phyloP scores from a whole-genome alignment of 2,888 invertebrate species.

The Caenorhabditis becei region DNA sequence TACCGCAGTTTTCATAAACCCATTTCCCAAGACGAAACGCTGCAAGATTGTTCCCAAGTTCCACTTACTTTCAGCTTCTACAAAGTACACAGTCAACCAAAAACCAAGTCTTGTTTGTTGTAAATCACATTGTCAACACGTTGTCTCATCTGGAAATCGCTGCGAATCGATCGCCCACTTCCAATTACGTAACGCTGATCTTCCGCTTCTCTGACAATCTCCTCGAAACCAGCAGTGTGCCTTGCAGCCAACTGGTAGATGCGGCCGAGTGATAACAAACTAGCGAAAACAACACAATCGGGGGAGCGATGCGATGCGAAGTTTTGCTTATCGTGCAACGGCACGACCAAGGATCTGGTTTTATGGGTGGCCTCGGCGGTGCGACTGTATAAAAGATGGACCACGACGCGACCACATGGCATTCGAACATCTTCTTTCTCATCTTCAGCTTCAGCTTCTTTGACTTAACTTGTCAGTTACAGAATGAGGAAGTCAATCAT shows the following conservation, averaged over 20 bases:
- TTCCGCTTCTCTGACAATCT: conserved; percentile 12
- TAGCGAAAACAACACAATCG: conserved; percentile 12
- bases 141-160: conserved; percentile 5
- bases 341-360: conserved; percentile 36
- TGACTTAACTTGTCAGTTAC: not conserved
- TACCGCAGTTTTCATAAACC: too few species aligned
- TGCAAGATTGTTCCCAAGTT: too few species aligned
- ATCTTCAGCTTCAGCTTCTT: conserved; percentile 19
- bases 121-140: conserved; percentile 21
- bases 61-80: too few species aligned
- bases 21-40: too few species aligned
- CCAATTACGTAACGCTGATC: conserved; percentile 41
- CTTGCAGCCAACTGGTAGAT: conserved; percentile 42
- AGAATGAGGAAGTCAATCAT: conserved; percentile 51
- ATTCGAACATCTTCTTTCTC: not conserved
- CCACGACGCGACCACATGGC: conserved; percentile 49
- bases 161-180: not conserved
- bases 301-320: conserved; percentile 4
- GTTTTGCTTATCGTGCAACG: conserved; percentile 47
- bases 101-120: not conserved
- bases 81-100: too few species aligned
- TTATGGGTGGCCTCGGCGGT: conserved; percentile 21
- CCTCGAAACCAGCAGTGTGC: conserved; percentile 32
- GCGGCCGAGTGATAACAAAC: conserved; percentile 26
- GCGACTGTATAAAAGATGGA: conserved; percentile 47